Evolutionary conservation across 1,140 invertebrate species (phyloP).

Genomic region (Eufriesea mexicana): DNA sequence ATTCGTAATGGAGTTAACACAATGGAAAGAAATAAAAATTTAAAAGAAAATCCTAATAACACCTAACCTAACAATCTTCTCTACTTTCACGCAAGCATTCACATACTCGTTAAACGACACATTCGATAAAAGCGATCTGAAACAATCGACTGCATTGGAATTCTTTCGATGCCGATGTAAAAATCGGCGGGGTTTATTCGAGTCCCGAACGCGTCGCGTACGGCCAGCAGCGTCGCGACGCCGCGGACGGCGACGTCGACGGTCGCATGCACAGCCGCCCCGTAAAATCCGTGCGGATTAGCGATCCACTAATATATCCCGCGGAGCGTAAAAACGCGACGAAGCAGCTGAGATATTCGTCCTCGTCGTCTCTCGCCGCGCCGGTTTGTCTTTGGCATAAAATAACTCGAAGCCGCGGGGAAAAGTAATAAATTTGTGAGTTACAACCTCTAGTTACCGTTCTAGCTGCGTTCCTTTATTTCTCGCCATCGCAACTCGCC

Average conservation of each 20-base stretch:
- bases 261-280: slow-evolving; percentile 66
- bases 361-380: slow-evolving; percentile 50
- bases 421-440: slow-evolving; percentile 78
- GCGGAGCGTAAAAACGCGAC: slow-evolving; percentile 75
- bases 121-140: too few relatives aligned
- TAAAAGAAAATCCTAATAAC: too few relatives aligned
- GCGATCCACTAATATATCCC: slow-evolving; percentile 79
- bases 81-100: too few relatives aligned
- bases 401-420: slow-evolving; percentile 71
- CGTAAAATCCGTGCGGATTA: slow-evolving; percentile 80
- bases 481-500: neutral
- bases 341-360: slow-evolving; percentile 79
- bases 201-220: neutral
- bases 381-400: slow-evolving; percentile 76
- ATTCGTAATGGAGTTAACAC: too few relatives aligned
- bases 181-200: slow-evolving; percentile 37
- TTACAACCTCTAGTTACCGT: slow-evolving; percentile 63
- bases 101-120: too few relatives aligned
- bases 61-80: too few relatives aligned
- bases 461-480: slow-evolving; percentile 9
- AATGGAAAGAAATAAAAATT: too few relatives aligned
- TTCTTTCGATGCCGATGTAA: neutral
- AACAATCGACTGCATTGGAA: neutral
- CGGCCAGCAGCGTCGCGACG: neutral
- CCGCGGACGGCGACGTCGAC: slow-evolving; percentile 31